Conservation (phyloP, 2,797 vertebrate species). For the Typhlichthys subterraneus region DNA sequence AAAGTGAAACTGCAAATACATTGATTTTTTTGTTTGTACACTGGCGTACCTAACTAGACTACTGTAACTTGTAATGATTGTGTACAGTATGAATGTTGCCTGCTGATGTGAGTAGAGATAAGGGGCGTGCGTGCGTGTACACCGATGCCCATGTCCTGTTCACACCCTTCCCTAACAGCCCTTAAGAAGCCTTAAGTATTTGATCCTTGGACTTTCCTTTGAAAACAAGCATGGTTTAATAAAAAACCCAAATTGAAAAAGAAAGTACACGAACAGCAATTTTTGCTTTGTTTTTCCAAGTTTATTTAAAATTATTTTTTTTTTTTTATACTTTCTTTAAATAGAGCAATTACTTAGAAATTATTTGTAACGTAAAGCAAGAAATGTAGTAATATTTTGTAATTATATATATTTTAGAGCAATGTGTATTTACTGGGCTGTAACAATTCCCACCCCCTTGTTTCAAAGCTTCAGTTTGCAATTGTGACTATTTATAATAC, state of each 20-base stretch:
- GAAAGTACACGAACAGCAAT: conserved; percentile 78
- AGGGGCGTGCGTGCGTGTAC: conserved; percentile 52
- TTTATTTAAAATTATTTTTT: conserved; percentile 16
- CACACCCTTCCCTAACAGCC: conserved; percentile 86
- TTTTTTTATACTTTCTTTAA: conserved; percentile 80
- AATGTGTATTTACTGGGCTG: conserved; percentile 87
- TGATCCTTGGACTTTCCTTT: conserved; percentile 90
- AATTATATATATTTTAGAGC: conserved; percentile 87
- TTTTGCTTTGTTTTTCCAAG: conserved; percentile 40
- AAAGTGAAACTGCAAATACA: conserved; percentile 82
- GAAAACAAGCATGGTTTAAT: conserved; percentile 87
- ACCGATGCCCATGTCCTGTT: conserved; percentile 82
- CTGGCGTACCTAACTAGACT: conserved; percentile 98
- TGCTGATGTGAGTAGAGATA: conserved; percentile 35
- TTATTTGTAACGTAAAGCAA: conserved; percentile 82
- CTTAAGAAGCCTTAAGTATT: conserved; percentile 98
- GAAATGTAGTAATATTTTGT: conserved; percentile 85
- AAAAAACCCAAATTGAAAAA: conserved; percentile 78
- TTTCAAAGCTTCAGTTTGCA: conserved; percentile 86
- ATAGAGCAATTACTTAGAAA: conserved; percentile 84
- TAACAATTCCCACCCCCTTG: conserved; percentile 65
- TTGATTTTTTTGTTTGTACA: conserved; percentile 96
- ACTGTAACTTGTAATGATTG: conserved; percentile 96
- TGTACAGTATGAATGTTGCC: conserved; percentile 68
- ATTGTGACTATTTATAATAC: conserved; percentile 92